Conservation (phyloP, 1,140 invertebrate species). For the Bombus terrestris region DNA sequence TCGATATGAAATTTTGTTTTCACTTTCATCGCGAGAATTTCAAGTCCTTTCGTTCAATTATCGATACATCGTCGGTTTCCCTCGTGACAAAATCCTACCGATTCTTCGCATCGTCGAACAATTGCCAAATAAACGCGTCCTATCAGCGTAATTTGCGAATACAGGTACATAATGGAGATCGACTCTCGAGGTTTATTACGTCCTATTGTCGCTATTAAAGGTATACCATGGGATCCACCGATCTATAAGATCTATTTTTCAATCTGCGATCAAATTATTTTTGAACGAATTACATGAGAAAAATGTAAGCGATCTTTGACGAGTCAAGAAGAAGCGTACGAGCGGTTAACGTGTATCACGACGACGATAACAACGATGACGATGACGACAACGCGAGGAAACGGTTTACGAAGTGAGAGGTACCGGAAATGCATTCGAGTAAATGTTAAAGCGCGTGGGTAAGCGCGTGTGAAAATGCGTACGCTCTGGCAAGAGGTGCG, state of each 20-base stretch:
- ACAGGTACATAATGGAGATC: not conserved
- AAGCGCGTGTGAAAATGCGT: constrained; percentile 41
- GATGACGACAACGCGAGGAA: constrained; percentile 6
- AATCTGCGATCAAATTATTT: not conserved
- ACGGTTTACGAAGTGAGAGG: constrained; percentile 35
- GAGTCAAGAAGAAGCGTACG: not conserved
- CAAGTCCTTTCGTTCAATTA: not conserved
- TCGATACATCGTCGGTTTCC: constrained; percentile 7
- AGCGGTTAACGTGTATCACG: not conserved
- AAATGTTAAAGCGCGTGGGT: constrained; percentile 31
- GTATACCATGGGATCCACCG: too few relatives aligned
- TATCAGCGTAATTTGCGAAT: not conserved
- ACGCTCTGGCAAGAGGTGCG: not conserved
- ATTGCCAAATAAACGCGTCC: constrained; percentile 2
- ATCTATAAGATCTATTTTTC: too few relatives aligned
- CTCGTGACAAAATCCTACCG: not conserved
- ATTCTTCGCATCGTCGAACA: not conserved
- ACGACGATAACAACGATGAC: not conserved
- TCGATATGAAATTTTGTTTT: not conserved
- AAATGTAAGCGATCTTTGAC: not conserved
- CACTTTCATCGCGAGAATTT: not conserved
- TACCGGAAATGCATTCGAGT: constrained; percentile 45
- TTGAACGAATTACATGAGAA: not conserved
- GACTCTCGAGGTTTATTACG: not conserved
- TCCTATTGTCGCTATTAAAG: not conserved